phyloP scores from a whole-genome alignment of 2,797 vertebrate species.

The Potorous gilbertii region DNA sequence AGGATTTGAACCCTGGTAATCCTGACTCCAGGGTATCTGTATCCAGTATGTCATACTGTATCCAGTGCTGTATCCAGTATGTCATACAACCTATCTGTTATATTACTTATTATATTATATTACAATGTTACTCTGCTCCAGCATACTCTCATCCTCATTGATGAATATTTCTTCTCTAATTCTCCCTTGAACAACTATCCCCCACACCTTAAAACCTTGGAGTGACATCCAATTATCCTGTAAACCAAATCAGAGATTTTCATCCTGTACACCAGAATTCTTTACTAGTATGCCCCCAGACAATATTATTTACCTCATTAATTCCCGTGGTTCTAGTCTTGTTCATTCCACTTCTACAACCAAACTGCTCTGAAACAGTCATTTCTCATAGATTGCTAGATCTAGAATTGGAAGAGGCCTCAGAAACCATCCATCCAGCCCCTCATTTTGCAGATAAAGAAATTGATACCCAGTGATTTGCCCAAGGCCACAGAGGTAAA shows the following conservation, averaged over 20 bases:
- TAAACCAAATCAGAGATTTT: not conserved
- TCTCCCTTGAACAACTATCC: constrained; percentile 30
- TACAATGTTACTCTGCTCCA: not conserved
- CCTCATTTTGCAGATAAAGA: not conserved
- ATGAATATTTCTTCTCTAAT: not conserved
- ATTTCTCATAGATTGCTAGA: not conserved
- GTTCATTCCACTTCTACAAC: not conserved
- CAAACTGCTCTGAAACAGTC: not conserved
- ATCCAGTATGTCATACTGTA: not conserved
- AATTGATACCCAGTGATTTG: not conserved
- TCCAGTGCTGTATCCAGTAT: not conserved
- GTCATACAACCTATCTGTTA: not conserved
- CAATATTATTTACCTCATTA: not conserved
- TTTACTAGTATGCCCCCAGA: not conserved
- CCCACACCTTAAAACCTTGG: not conserved
- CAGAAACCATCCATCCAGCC: not conserved
- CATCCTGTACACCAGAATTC: not conserved
- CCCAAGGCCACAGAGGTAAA: not conserved
- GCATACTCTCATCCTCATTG: not conserved
- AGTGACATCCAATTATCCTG: not conserved
- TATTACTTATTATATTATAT: too few relatives aligned
- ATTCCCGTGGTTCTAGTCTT: not conserved
- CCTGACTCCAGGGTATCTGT: not conserved
- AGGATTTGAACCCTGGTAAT: not conserved
- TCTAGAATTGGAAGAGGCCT: not conserved